Percentiles rank a stretch among this genome's conserved stretches.
Conservation (phyloP, 2,797 vertebrate species). For the Lerista edwardsae region DNA sequence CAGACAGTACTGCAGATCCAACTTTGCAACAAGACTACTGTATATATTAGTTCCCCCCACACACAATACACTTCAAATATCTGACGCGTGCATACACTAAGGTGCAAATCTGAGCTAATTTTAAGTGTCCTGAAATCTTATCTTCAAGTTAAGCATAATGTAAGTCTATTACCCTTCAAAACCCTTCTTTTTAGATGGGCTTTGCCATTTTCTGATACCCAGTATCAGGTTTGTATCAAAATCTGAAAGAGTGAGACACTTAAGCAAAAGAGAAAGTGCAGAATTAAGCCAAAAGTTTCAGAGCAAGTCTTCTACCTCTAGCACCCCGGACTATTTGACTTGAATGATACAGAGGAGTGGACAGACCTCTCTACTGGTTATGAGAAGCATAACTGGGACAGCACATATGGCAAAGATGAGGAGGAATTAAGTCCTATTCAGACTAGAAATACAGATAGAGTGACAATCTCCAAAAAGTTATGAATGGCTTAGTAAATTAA, state of each 20-base stretch:
- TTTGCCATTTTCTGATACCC: slow-evolving; percentile 40
- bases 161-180: slow-evolving; percentile 17
- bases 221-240: slow-evolving; percentile 34
- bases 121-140: slow-evolving; percentile 28
- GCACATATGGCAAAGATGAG: not conserved
- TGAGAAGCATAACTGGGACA: slow-evolving; percentile 33
- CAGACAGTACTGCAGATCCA: not conserved
- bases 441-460: not conserved
- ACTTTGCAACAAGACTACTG: slow-evolving; percentile 23
- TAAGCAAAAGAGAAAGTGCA: slow-evolving; percentile 47
- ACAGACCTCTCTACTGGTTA: slow-evolving; percentile 28
- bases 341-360: slow-evolving; percentile 7
- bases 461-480: not conserved
- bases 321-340: slow-evolving; percentile 19
- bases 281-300: slow-evolving; percentile 49
- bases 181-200: slow-evolving; percentile 29
- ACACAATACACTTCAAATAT: slow-evolving; percentile 36
- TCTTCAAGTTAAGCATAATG: slow-evolving; percentile 35
- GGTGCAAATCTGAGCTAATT: not conserved
- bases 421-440: not conserved
- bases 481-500: not conserved
- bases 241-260: slow-evolving; percentile 11
- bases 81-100: slow-evolving; percentile 34
- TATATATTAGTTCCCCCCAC: slow-evolving; percentile 13
- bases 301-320: slow-evolving; percentile 26